These are phyloP conservation scores for Sylvietta virens DNA, from an alignment of 2,113 vertebrate species.

Conservation along the genomic window DNA sequence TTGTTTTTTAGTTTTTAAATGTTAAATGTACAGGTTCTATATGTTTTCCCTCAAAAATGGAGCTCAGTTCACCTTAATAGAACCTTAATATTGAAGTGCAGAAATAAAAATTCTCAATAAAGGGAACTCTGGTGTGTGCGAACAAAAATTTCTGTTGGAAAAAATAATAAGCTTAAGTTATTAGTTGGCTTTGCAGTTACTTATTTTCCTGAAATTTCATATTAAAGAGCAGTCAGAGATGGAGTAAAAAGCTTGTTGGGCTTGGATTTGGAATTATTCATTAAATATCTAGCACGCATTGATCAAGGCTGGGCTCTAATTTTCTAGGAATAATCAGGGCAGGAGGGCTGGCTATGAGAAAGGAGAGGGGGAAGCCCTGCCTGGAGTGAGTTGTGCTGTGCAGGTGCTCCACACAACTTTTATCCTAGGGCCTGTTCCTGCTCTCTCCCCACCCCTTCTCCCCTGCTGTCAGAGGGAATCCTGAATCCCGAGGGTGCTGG, in stretches of 20 bases:
- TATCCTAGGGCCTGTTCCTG: neutral
- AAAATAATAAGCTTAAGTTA: neutral
- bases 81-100: neutral
- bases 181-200: neutral
- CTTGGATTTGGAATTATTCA: neutral
- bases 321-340: neutral
- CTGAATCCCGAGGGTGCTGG: accelerated
- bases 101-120: neutral
- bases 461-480: neutral
- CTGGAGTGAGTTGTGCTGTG: accelerated
- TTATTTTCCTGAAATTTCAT: neutral
- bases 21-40: neutral
- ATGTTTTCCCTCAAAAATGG: neutral
- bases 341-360: neutral
- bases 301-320: neutral
- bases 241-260: neutral
- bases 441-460: accelerated
- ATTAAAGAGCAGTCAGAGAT: neutral
- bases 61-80: neutral
- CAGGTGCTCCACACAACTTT: neutral
- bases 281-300: neutral
- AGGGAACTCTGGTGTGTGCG: neutral
- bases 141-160: neutral
- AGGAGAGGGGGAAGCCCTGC: too few species aligned
- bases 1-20: neutral